A percentile compares a stretch with the other conserved stretches of the same genome.
Conservation (phyloP, 2,113 vertebrate genomes). For the Psettodes erumei region DNA sequence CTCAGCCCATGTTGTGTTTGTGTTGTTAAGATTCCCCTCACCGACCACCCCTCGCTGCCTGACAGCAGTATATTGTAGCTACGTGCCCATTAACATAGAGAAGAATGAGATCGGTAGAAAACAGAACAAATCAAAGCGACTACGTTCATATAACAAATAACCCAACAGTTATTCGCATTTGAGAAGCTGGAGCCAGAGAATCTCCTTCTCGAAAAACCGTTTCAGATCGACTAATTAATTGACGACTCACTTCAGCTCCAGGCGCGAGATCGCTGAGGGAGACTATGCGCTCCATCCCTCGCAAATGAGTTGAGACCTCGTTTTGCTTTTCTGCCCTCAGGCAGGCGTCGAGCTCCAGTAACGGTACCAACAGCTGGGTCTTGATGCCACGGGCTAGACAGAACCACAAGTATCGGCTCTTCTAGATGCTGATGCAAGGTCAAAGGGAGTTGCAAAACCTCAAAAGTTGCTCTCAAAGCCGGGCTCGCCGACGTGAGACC, state of each 20-base stretch:
- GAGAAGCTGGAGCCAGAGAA: not conserved
- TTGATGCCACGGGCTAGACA: not conserved
- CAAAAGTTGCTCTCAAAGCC: slow-evolving; percentile 10
- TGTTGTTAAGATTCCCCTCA: slow-evolving; percentile 21
- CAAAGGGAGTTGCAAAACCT: slow-evolving; percentile 17
- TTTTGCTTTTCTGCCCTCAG: not conserved
- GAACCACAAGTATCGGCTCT: not conserved
- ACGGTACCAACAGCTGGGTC: not conserved
- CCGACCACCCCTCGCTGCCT: not conserved
- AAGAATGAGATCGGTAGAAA: not conserved
- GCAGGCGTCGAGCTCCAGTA: slow-evolving; percentile 14
- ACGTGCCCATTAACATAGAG: not conserved
- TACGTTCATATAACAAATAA: not conserved
- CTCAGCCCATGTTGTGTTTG: slow-evolving; percentile 21
- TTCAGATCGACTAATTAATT: not conserved
- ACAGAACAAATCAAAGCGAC: not conserved
- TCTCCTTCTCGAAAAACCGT: not conserved
- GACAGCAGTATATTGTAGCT: not conserved
- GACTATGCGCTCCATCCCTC: not conserved
- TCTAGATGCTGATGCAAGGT: slow-evolving; percentile 14
- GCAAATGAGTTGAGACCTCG: too few relatives aligned
- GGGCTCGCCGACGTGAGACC: slow-evolving; percentile 21
- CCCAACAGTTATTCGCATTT: not conserved
- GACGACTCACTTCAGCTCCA: not conserved
- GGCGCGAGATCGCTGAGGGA: not conserved